Conservation (phyloP, 2,888 invertebrate genomes). For the Hypena proboscidalis region DNA sequence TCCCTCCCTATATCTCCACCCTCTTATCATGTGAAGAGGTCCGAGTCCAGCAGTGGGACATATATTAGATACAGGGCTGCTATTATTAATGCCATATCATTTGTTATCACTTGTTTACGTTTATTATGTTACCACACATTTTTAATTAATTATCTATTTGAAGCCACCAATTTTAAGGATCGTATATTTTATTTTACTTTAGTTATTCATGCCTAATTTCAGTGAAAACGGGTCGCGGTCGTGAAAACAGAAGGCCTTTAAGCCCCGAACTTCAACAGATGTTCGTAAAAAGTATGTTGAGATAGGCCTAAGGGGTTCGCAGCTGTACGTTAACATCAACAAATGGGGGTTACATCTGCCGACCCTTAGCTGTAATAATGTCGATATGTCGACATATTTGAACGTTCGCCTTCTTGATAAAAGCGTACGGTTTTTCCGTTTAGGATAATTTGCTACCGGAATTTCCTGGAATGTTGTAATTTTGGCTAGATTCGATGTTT, state of each 20-base stretch:
- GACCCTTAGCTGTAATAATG: constrained; percentile 52
- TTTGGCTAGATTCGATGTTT: constrained; percentile 6
- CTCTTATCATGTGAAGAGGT: too few relatives aligned
- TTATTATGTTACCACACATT: too few relatives aligned
- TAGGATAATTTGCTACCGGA: constrained; percentile 25
- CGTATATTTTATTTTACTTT: too few relatives aligned
- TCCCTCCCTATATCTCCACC: too few relatives aligned
- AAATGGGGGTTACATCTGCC: constrained; percentile 39
- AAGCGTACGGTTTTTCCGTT: constrained; percentile 34
- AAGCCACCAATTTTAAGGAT: too few relatives aligned
- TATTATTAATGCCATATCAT: too few relatives aligned
- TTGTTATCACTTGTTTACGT: too few relatives aligned
- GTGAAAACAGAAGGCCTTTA: constrained; percentile 7
- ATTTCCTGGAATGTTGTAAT: constrained; percentile 31
- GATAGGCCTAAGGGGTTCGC: constrained; percentile 24
- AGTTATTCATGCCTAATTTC: too few relatives aligned
- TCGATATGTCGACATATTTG: constrained; percentile 55
- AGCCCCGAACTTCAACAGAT: constrained; percentile 24
- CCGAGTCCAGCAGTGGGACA: too few relatives aligned
- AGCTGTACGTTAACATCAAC: constrained; percentile 39
- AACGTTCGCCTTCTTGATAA: constrained; percentile 40
- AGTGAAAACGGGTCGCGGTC: too few relatives aligned
- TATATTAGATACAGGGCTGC: too few relatives aligned
- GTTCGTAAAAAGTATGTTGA: constrained; percentile 29
- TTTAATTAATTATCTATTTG: too few relatives aligned